Conservation (phyloP, 2,113 vertebrate genomes). For the Phrynocephalus versicolor region DNA sequence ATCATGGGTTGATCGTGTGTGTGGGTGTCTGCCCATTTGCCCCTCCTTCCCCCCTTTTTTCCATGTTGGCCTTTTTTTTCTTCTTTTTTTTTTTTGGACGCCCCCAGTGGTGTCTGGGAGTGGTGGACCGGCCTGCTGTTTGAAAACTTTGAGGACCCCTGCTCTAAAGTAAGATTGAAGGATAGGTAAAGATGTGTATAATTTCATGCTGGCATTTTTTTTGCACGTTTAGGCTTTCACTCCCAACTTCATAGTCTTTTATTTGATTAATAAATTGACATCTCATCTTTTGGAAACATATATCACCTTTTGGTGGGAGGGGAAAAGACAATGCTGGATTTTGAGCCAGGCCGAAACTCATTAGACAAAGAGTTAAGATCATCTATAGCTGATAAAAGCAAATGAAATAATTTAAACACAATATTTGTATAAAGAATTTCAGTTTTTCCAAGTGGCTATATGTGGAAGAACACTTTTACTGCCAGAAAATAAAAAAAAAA, state of each 20-base stretch:
- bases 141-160: no score
- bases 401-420: background rate
- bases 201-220: background rate
- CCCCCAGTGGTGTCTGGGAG: no score
- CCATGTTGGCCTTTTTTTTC: no score
- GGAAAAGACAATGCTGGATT: background rate
- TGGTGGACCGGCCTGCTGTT: no score
- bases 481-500: background rate
- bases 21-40: no score
- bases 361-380: background rate
- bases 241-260: background rate
- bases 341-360: background rate
- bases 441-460: background rate
- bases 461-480: background rate
- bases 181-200: no score
- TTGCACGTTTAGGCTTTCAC: background rate
- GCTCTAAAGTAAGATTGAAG: no score
- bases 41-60: no score
- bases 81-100: no score
- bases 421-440: background rate
- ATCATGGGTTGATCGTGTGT: no score
- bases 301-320: background rate
- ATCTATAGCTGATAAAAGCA: background rate
- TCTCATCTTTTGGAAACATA: background rate
- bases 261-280: background rate